Conservation (phyloP, 2,888 invertebrate species). For the Lycocerus yunnanus region DNA sequence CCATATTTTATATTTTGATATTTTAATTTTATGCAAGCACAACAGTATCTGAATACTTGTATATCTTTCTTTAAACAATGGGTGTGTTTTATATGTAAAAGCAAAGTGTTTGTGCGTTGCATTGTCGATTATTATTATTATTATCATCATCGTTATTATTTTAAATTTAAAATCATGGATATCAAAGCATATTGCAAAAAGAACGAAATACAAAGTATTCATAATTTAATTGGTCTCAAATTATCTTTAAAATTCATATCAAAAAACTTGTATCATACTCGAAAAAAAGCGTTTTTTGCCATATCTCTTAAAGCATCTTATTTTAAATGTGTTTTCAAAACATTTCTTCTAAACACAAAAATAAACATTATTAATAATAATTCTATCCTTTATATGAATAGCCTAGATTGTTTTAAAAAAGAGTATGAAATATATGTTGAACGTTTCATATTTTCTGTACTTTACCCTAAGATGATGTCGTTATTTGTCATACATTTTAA, state of each 20-base stretch:
- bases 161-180: constrained; percentile 51
- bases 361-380: neutral
- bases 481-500: constrained; percentile 33
- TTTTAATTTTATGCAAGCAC: constrained; percentile 24
- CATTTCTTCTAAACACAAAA: constrained; percentile 6
- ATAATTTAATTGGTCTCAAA: constrained; percentile 11
- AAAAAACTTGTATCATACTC: constrained; percentile 7
- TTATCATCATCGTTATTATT: constrained; percentile 18
- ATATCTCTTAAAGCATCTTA: neutral
- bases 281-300: neutral
- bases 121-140: constrained; percentile 16
- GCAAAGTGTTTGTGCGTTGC: constrained; percentile 31
- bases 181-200: constrained; percentile 46
- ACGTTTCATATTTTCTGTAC: constrained; percentile 32
- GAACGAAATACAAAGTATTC: constrained; percentile 47
- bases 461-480: constrained; percentile 22
- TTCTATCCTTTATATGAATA: constrained; percentile 46
- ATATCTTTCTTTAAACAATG: constrained; percentile 48
- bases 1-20: constrained; percentile 21
- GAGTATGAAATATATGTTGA: constrained; percentile 30
- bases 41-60: constrained; percentile 40
- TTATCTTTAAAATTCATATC: constrained; percentile 21
- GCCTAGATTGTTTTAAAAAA: constrained; percentile 39
- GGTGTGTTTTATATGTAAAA: constrained; percentile 39
- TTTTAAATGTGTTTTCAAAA: neutral